Evolutionary conservation across 2,797 vertebrate genomes (phyloP).

Genomic region (Coreius guichenoti): DNA sequence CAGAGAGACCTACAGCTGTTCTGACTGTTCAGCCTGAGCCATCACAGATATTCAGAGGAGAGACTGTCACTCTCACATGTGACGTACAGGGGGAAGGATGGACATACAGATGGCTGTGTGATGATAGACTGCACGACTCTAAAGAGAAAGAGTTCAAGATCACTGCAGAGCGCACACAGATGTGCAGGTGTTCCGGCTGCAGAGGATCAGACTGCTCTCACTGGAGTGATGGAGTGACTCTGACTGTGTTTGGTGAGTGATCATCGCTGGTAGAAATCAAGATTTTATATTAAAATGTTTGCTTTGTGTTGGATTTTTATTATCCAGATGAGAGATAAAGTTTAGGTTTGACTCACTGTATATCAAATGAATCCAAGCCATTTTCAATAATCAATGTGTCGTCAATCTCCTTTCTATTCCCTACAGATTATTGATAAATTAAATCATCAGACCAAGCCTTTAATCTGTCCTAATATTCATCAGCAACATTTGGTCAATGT

Average conservation of each 20-base stretch:
- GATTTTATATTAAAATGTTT: not conserved
- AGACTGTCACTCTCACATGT: not conserved
- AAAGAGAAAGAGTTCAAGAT: not conserved
- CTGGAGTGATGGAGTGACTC: not conserved
- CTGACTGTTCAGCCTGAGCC: not conserved
- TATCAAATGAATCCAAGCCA: not conserved
- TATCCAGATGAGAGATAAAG: not conserved
- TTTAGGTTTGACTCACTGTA: not conserved
- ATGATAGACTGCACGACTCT: accelerated
- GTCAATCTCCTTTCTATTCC: not conserved
- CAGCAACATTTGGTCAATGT: not conserved
- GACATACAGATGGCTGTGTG: not conserved
- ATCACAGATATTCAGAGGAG: not conserved
- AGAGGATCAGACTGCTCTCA: too few relatives aligned
- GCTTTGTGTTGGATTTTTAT: not conserved
- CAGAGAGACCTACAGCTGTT: not conserved
- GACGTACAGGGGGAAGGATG: not conserved
- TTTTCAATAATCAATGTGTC: not conserved
- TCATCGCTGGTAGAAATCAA: not conserved
- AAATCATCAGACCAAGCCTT: not conserved
- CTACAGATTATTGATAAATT: not conserved
- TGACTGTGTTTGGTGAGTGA: not conserved
- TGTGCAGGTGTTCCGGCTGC: accelerated
- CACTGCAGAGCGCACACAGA: accelerated
- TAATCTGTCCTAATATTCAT: not conserved